Base-by-base conservation (phyloP, 2,888 invertebrate genomes). In the Watsonalla binaria region DNA sequence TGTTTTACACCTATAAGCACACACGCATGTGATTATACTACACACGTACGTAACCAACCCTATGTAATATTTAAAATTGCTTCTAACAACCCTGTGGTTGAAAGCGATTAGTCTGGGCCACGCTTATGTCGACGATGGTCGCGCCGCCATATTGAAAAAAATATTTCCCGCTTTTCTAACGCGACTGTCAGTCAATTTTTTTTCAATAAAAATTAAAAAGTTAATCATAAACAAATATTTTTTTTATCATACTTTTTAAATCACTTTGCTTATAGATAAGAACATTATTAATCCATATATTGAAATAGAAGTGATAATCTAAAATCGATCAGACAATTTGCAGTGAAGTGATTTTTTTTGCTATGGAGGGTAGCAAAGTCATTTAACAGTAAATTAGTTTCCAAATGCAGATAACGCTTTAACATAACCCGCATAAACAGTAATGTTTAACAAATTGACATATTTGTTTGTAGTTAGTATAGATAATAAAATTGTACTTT, bases 41-140 rank as follows among this genome's bases (percentile, higher is more conserved):
- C 42, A 42, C 42, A 42, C 42, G 42, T 46, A 24, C 46, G 34
- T 7, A 65, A 55, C 66, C 63, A 68, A 72, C 65, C 65, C 65
- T 56, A 54, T 59, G 61, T 53, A 68, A 63, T 61, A 64, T 64
- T 59, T 63, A 64, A 42, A 42, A 42, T 42, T 42, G 42, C 42
- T 5, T 42, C 56, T 58, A 65, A 65, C 72, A 60, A 64, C 76
- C 71, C 68, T 59, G 52, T 54, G 60, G 51, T 62, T 75, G 73
- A 75, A 78, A 74, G 66, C 58, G 64, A 72, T 79, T 82, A 88
- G 89, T 88, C 66, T 56, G 66, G 70, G 74, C 74, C 71, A 58
- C 72, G 82, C 80, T 74, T 76, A 74, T 78, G 76, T 54, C 57
- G 58, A 57, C 62, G 68, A 62, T 70, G 75, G 75, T 63, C 76